phyloP scores from a whole-genome alignment of 2,113 vertebrate genomes.

The Acrocephalus arundinaceus region DNA sequence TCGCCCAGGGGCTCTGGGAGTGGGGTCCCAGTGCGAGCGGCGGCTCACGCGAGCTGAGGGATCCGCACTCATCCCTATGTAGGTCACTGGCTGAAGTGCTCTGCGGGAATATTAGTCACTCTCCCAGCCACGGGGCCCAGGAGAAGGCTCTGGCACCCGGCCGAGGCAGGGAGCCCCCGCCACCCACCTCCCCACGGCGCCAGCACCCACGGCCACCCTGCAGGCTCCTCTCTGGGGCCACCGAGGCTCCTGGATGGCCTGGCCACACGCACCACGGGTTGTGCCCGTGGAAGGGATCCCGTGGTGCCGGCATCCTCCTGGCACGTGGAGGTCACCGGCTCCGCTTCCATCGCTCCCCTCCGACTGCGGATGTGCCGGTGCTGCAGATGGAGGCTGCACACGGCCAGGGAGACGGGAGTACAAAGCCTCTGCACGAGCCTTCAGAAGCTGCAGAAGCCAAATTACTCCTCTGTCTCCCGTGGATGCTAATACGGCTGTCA shows the following conservation, averaged over 20 bases:
- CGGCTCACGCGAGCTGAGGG: neutral
- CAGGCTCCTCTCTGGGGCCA: neutral
- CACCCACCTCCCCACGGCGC: accelerated
- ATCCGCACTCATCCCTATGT: neutral
- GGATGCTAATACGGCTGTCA: neutral
- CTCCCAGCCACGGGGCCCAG: neutral
- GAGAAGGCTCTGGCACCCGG: neutral
- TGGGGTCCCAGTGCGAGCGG: neutral
- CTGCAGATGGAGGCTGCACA: neutral
- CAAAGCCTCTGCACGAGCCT: constrained; percentile 3
- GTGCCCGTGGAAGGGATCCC: neutral
- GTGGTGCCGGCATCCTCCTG: accelerated
- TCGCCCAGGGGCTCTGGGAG: accelerated
- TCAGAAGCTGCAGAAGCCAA: neutral
- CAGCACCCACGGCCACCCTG: neutral
- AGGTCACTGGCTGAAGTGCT: constrained; percentile 51
- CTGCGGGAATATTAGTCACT: neutral
- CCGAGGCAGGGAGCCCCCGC: accelerated
- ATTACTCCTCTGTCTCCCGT: neutral
- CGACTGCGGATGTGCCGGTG: neutral
- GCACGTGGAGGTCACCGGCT: neutral
- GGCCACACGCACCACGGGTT: accelerated
- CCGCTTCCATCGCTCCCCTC: neutral
- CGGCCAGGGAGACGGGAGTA: neutral
- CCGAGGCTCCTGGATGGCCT: neutral